Base-by-base conservation (phyloP, 2,113 vertebrate species). In the Scomber japonicus region DNA sequence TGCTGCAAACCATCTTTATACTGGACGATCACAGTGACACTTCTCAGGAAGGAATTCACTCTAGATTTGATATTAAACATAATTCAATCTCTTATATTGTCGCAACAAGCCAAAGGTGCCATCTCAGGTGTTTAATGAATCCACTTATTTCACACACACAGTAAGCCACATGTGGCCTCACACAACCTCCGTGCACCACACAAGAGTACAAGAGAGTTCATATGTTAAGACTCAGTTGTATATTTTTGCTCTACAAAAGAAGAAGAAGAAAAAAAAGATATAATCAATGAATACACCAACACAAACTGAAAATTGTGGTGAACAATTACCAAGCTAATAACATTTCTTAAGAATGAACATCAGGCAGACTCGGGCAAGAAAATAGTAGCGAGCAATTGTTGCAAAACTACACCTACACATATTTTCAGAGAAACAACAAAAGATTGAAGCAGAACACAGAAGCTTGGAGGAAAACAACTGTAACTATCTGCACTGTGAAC, bases 401-500 rank as follows among this genome's bases (percentile, higher is more conserved):
- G 21, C 35, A 31, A 67, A 70, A 79, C 46, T 11, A 65, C 59
- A 73, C 56, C 57, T 11, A 56, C 60, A 73, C 31, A 55, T 51
- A 68, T 79, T 82, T 69, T 49, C 56, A n/a, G 0, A 66, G 59
- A 13, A 60, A 69, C 71, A 75, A 79, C 56, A 84, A 85, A 84
- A 57, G 67, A 74, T 60, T 2, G 66, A 74, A 51, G 62, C 48
- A 49, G 61, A 83, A 59, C 11, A 50, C 27, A 66, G 31, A 57
- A 46, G 79, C 70, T 59, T 17, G 5, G 49, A 78, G 56, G 53
- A 76, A 85, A 82, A 84, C 56, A 86, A 74, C 54, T 60, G 21
- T 48, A 64, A 85, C 62, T 48, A 60, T 66, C 68, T 82, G 63
- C 11, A 14, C 53, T 17, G 61, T 74, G 71, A 86, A 44, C 3